Conservation (phyloP, 2,888 invertebrate genomes). For the Xylocampa areola region DNA sequence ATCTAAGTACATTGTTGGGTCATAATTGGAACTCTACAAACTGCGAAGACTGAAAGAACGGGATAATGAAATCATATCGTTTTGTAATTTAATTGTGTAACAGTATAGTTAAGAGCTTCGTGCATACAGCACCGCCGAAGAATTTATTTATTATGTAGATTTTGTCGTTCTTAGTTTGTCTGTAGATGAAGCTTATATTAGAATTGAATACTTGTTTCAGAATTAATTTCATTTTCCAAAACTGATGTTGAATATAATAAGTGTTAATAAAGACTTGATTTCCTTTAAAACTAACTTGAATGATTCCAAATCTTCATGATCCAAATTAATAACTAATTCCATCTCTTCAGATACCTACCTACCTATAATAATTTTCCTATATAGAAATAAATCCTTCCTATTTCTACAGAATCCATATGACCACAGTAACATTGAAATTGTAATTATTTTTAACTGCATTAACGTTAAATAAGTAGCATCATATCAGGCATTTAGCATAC, state of each 20-base stretch:
- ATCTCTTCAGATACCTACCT: constrained; percentile 25
- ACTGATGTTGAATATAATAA: constrained; percentile 17
- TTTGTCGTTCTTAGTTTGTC: constrained; percentile 66
- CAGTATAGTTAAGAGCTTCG: constrained; percentile 83
- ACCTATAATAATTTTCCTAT: constrained; percentile 40
- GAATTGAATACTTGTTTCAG: constrained; percentile 54
- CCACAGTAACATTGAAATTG: constrained; percentile 53
- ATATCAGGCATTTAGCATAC: constrained; percentile 84
- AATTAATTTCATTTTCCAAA: constrained; percentile 23
- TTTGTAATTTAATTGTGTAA: constrained; percentile 87
- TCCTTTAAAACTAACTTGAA: constrained; percentile 27
- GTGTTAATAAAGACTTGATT: constrained; percentile 34
- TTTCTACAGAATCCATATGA: constrained; percentile 55
- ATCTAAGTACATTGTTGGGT: constrained; percentile 82
- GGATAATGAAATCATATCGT: constrained; percentile 88
- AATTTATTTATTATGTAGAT: constrained; percentile 67
- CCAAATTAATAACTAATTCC: constrained; percentile 26
- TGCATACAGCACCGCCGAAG: constrained; percentile 76
- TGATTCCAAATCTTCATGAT: constrained; percentile 31
- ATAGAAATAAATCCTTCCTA: constrained; percentile 43
- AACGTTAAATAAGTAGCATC: constrained; percentile 77
- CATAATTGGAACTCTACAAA: constrained; percentile 86
- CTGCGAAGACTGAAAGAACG: constrained; percentile 88
- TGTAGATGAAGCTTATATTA: constrained; percentile 67
- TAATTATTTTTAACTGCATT: constrained; percentile 68